These are phyloP conservation scores for Drosophila monieri DNA, from an alignment of 2,888 invertebrate species.

Conservation along the genomic window DNA sequence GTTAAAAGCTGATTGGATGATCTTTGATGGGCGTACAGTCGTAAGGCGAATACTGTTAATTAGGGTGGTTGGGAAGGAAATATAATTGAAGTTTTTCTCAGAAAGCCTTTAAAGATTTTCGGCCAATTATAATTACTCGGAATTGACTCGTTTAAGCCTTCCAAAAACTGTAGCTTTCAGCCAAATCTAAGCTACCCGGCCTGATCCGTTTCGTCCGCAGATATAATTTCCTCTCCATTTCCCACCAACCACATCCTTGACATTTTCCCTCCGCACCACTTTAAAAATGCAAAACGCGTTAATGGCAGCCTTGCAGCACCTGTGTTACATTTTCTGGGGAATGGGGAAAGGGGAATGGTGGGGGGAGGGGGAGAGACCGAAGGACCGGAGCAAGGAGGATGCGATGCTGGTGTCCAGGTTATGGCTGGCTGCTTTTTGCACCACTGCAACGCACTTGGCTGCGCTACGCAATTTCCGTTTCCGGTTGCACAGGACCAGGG, in stretches of 20 bases:
- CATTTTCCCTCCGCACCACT: constrained; percentile 22
- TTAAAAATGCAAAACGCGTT: constrained; percentile 51
- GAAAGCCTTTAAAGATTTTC: too few species aligned
- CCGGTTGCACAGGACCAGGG: constrained; percentile 60
- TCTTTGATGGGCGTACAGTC: constrained; percentile 33
- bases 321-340: constrained; percentile 34
- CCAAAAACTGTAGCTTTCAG: neutral
- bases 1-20: constrained; percentile 48
- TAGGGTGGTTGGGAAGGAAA: constrained; percentile 6
- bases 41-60: constrained; percentile 43
- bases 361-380: neutral
- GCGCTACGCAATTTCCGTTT: constrained; percentile 79
- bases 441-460: constrained; percentile 49
- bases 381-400: neutral
- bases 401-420: constrained; percentile 41
- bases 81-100: constrained; percentile 31
- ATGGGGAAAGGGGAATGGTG: neutral
- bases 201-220: constrained; percentile 36
- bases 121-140: too few species aligned
- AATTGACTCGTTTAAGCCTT: neutral
- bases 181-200: constrained; percentile 16
- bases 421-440: constrained; percentile 50
- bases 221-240: constrained; percentile 42
- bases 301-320: constrained; percentile 60
- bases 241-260: constrained; percentile 37